A percentile compares a stretch with the other conserved stretches of the same genome.
Conservation (phyloP, 2,888 invertebrate species). For the Norana najaformis region DNA sequence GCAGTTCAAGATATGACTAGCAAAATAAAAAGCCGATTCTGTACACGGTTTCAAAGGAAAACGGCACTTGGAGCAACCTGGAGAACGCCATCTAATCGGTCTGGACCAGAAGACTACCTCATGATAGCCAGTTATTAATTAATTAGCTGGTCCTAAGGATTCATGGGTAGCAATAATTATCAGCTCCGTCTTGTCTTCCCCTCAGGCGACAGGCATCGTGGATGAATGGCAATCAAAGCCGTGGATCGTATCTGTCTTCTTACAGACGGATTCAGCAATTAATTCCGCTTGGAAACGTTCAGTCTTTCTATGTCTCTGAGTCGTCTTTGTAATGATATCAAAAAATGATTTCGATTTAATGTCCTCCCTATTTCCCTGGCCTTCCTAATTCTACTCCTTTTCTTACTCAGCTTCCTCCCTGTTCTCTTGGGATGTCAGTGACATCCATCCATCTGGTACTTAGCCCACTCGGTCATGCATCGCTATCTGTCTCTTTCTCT, state of each 20-base stretch:
- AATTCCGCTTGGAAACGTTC: background rate
- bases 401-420: slow-evolving; percentile 24
- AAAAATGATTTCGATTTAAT: background rate
- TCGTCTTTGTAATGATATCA: background rate
- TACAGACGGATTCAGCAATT: no score
- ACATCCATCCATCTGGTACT: background rate
- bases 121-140: background rate
- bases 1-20: no score
- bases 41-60: no score
- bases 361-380: background rate
- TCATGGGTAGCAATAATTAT: no score
- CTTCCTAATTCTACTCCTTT: slow-evolving; percentile 24
- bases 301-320: background rate
- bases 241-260: background rate
- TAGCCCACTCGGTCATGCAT: background rate
- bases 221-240: background rate
- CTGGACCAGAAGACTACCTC: background rate
- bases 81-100: background rate
- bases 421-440: background rate
- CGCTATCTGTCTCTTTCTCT: background rate
- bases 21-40: no score
- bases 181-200: background rate
- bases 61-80: no score
- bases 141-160: background rate
- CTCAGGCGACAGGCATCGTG: background rate